phyloP scores from a whole-genome alignment of 2,888 invertebrate genomes.

The Lottia scabra region DNA sequence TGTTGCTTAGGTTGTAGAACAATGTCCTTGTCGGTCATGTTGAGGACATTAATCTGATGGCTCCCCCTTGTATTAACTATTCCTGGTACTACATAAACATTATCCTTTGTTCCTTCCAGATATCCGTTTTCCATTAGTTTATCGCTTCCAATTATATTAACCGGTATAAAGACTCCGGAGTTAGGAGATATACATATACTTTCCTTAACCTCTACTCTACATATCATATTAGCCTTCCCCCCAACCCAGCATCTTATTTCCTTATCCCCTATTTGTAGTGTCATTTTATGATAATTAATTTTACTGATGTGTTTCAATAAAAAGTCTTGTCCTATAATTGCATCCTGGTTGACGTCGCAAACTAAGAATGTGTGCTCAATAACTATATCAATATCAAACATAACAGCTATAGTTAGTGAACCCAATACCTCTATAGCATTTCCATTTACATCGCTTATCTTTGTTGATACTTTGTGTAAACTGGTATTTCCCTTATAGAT shows the following conservation, averaged over 20 bases:
- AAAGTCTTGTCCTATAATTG: neutral
- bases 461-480: neutral
- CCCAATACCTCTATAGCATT: neutral
- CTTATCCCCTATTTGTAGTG: neutral
- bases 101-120: neutral
- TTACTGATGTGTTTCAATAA: too few species aligned
- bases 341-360: neutral
- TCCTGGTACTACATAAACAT: neutral
- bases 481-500: neutral
- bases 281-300: neutral
- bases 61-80: neutral
- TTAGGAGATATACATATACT: too few species aligned
- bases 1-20: neutral
- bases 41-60: neutral
- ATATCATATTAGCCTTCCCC: neutral
- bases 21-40: neutral
- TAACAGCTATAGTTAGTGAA: neutral
- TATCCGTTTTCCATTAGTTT: neutral
- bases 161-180: too few species aligned
- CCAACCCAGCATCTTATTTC: neutral
- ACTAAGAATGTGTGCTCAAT: neutral
- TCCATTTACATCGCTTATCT: neutral
- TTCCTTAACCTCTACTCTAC: too few species aligned
- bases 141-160: neutral
- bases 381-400: neutral